phyloP scores from a whole-genome alignment of 2,888 invertebrate genomes.

The Microchrysa polita region DNA sequence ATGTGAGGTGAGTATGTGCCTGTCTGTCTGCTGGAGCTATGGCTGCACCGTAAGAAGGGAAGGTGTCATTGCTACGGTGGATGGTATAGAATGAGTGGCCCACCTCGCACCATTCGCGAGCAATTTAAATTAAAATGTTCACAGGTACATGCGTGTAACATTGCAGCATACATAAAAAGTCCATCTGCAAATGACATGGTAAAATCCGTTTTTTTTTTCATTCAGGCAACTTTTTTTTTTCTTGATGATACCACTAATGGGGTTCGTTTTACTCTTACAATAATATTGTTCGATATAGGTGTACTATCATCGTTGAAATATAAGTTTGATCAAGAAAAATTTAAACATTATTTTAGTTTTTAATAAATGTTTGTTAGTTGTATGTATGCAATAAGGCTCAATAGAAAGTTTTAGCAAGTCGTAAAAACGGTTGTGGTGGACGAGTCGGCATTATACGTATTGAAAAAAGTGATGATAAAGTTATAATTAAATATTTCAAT shows the following conservation, averaged over 20 bases:
- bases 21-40: too few species aligned
- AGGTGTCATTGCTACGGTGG: conserved; percentile 34
- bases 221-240: background rate
- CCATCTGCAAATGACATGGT: conserved; percentile 45
- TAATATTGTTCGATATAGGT: background rate
- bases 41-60: background rate
- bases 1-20: background rate
- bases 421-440: too few species aligned
- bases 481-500: too few species aligned
- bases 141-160: conserved; percentile 48
- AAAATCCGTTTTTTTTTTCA: background rate
- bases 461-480: too few species aligned
- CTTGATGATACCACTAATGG: background rate
- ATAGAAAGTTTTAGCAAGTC: too few species aligned
- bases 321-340: too few species aligned
- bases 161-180: conserved; percentile 48
- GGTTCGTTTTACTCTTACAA: background rate
- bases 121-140: conserved; percentile 51
- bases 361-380: too few species aligned
- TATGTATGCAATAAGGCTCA: too few species aligned
- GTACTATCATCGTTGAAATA: too few species aligned
- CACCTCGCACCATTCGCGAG: conserved; percentile 29
- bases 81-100: conserved; percentile 12
- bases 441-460: too few species aligned
- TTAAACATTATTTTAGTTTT: too few species aligned